Percentiles rank a stretch among this genome's conserved stretches.
Conservation (phyloP, 1,140 invertebrate species). For the Drosophila nigromelanica region DNA sequence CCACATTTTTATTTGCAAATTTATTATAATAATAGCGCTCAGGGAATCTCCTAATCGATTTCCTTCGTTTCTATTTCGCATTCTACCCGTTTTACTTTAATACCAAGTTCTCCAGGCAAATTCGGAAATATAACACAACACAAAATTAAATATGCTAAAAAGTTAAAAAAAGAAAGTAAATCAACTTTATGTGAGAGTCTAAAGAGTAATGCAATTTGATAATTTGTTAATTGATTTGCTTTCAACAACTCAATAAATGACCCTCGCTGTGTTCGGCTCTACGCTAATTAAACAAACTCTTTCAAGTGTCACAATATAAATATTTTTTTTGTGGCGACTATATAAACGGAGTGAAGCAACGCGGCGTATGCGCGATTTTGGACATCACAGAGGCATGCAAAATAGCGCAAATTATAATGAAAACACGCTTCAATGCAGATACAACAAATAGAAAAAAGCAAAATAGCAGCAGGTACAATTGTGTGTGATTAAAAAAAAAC, state of each 20-base stretch:
- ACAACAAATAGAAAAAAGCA: slow-evolving; percentile 11
- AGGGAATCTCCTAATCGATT: no score
- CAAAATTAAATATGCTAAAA: no score
- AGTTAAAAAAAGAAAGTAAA: neutral
- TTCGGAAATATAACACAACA: no score
- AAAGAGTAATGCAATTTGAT: no score
- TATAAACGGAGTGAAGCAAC: slow-evolving; percentile 16
- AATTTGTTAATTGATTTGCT: neutral
- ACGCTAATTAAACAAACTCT: slow-evolving; percentile 61
- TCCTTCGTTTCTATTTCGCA: no score
- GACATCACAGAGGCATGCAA: slow-evolving; percentile 54
- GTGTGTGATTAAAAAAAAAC: slow-evolving; percentile 39
- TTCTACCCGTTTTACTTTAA: no score
- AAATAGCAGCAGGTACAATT: slow-evolving; percentile 47
- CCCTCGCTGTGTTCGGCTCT: slow-evolving; percentile 10
- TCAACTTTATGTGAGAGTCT: no score
- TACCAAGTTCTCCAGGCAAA: no score
- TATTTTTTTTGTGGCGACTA: neutral
- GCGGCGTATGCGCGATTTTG: slow-evolving; percentile 33
- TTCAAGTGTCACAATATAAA: slow-evolving; percentile 61
- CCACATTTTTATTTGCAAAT: no score
- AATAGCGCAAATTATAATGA: slow-evolving; percentile 72
- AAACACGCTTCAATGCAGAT: slow-evolving; percentile 74
- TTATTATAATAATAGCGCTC: no score
- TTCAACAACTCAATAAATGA: neutral